Percentiles rank a stretch among this genome's conserved stretches.
Evolutionary conservation across 2,797 vertebrate genomes (phyloP).

Genomic region (Lutjanus argentimaculatus): DNA sequence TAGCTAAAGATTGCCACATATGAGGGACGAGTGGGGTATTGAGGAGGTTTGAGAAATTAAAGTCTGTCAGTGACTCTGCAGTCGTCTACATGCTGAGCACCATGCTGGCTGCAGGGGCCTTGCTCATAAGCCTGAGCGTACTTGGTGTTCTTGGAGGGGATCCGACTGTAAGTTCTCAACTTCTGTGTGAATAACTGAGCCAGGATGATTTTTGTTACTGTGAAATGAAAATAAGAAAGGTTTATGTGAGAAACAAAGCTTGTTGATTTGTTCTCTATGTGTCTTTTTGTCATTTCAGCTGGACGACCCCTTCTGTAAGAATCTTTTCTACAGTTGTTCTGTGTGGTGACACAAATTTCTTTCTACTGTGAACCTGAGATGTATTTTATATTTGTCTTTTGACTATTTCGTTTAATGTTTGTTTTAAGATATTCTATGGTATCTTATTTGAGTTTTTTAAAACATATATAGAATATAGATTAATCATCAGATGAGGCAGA

Average conservation of each 20-base stretch:
- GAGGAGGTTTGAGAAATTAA: not conserved
- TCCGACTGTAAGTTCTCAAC: slow-evolving; percentile 5
- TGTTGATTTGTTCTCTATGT: not conserved
- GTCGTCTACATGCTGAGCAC: not conserved
- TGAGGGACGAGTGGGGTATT: not conserved
- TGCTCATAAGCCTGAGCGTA: slow-evolving; percentile 38
- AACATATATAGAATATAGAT: not conserved
- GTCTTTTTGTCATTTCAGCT: slow-evolving; percentile 50
- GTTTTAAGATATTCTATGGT: not conserved
- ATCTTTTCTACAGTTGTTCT: not conserved
- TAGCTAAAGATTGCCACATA: slow-evolving; percentile 67
- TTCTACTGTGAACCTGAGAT: not conserved
- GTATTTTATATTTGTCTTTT: not conserved
- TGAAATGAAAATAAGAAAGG: not conserved
- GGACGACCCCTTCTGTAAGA: slow-evolving; percentile 10
- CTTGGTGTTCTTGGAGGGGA: slow-evolving; percentile 6
- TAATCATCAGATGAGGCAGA: not conserved
- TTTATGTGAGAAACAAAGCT: too few species aligned
- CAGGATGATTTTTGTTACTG: not conserved
- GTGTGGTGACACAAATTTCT: not conserved
- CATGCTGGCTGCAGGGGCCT: slow-evolving; percentile 45
- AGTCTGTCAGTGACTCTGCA: not conserved
- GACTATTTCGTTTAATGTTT: not conserved
- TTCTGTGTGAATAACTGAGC: not conserved
- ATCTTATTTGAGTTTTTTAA: not conserved